These are phyloP conservation scores for Xiphophorus couchianus DNA, from an alignment of 2,113 vertebrate species.

Conservation along the genomic window DNA sequence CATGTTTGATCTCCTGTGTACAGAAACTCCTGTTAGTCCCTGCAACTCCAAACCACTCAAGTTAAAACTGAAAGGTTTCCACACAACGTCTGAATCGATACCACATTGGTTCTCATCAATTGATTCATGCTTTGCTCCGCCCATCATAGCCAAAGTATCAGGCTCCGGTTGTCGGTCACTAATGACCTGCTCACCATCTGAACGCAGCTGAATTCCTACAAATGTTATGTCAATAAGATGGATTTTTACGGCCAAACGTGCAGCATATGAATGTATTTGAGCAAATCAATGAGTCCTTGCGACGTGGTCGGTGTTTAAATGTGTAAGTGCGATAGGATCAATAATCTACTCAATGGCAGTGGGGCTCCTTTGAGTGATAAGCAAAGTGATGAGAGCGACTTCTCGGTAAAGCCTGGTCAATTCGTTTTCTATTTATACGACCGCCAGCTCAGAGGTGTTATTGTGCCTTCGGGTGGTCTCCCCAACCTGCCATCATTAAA, in stretches of 20 bases:
- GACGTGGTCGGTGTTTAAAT: conserved; percentile 61
- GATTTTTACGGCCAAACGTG: conserved; percentile 49
- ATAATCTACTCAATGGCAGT: conserved; percentile 48
- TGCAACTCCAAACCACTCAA: conserved; percentile 18
- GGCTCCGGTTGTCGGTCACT: conserved; percentile 51
- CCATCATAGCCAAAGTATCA: conserved; percentile 37
- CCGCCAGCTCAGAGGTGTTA: conserved; percentile 61
- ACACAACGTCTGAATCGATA: conserved; percentile 50
- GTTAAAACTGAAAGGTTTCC: conserved; percentile 38
- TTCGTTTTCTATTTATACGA: conserved; percentile 68
- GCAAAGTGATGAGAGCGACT: conserved; percentile 56
- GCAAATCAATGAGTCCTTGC: conserved; percentile 52
- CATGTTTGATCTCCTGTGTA: conserved; percentile 17
- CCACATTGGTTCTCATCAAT: conserved; percentile 48
- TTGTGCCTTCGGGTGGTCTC: conserved; percentile 60
- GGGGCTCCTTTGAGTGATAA: conserved; percentile 58
- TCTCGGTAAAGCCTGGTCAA: conserved; percentile 43
- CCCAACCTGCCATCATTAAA: conserved; percentile 57
- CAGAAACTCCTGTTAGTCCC: conserved; percentile 19
- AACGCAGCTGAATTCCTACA: conserved; percentile 63
- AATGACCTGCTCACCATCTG: conserved; percentile 57
- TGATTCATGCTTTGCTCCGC: conserved; percentile 47
- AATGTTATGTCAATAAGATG: conserved; percentile 68
- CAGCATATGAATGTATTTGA: conserved; percentile 57
- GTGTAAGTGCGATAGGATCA: conserved; percentile 42